Percentiles rank a stretch among this genome's conserved stretches.
Conservation (phyloP, 2,797 vertebrate species). For the Serranus cabrilla region DNA sequence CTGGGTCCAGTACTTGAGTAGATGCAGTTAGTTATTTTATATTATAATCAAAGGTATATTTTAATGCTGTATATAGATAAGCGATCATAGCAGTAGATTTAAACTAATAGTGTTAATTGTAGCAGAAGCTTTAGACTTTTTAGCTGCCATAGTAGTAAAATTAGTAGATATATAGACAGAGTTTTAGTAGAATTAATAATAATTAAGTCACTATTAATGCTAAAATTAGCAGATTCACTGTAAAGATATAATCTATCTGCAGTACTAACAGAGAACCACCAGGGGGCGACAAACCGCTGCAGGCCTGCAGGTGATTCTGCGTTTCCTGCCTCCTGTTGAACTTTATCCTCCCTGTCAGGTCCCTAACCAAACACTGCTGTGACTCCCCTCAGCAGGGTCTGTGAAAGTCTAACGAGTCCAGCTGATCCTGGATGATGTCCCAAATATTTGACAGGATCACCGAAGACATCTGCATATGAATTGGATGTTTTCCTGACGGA, state of each 20-base stretch:
- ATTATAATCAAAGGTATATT: no score
- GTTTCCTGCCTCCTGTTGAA: not conserved
- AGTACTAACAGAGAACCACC: not conserved
- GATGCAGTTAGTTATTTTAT: no score
- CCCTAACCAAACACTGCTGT: not conserved
- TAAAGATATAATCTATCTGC: accelerated
- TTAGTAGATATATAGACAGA: no score
- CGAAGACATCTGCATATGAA: not conserved
- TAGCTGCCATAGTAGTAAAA: no score
- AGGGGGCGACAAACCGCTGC: constrained; percentile 37
- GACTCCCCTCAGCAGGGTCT: not conserved
- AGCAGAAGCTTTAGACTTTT: no score
- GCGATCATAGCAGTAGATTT: no score
- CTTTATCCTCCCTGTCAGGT: constrained; percentile 21
- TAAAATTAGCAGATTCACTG: not conserved
- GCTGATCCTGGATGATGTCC: no score
- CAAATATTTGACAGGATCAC: not conserved
- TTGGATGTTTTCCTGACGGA: not conserved
- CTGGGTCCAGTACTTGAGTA: no score
- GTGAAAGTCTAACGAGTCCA: not conserved
- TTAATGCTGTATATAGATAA: no score
- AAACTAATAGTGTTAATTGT: no score
- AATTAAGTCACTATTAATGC: not conserved
- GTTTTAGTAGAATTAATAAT: no score
- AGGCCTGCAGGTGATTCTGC: not conserved